These are phyloP conservation scores for Threskiornis aethiopicus DNA, from an alignment of 2,797 vertebrate species.

Conservation along the genomic window DNA sequence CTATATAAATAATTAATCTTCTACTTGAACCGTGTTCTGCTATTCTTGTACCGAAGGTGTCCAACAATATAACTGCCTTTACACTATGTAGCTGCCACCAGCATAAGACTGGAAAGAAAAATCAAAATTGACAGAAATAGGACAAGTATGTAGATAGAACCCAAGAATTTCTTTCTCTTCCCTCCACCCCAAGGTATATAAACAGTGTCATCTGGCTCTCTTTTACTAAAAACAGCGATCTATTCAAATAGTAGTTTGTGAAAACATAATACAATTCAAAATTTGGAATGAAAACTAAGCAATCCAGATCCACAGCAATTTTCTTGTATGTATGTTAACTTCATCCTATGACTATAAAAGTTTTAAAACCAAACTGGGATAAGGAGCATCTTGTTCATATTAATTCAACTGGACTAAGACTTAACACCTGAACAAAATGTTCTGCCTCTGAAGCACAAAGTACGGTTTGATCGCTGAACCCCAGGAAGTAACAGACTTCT, in stretches of 20 bases:
- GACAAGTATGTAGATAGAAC: slow-evolving; percentile 56
- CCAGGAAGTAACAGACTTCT: background rate
- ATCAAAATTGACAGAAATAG: slow-evolving; percentile 75
- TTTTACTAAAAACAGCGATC: background rate
- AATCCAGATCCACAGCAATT: background rate
- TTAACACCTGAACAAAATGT: slow-evolving; percentile 30
- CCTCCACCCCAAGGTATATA: slow-evolving; percentile 12
- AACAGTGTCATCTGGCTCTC: background rate
- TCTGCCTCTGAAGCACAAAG: background rate
- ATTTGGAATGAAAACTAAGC: background rate
- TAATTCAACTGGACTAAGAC: slow-evolving; percentile 23
- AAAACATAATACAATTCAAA: background rate
- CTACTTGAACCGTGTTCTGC: slow-evolving; percentile 24
- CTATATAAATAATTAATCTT: slow-evolving; percentile 28
- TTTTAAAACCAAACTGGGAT: background rate
- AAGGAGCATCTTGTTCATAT: background rate
- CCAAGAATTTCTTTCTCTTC: slow-evolving; percentile 35
- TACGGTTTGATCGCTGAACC: background rate
- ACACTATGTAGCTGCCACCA: slow-evolving; percentile 40
- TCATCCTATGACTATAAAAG: background rate
- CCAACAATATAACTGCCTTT: slow-evolving; percentile 44
- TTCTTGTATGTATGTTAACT: background rate
- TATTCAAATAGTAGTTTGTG: background rate
- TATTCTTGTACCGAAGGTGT: slow-evolving; percentile 41
- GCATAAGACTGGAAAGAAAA: slow-evolving; percentile 51